Evolutionary conservation across 2,113 vertebrate genomes (phyloP).

Genomic region (Gymnobelideus leadbeateri): DNA sequence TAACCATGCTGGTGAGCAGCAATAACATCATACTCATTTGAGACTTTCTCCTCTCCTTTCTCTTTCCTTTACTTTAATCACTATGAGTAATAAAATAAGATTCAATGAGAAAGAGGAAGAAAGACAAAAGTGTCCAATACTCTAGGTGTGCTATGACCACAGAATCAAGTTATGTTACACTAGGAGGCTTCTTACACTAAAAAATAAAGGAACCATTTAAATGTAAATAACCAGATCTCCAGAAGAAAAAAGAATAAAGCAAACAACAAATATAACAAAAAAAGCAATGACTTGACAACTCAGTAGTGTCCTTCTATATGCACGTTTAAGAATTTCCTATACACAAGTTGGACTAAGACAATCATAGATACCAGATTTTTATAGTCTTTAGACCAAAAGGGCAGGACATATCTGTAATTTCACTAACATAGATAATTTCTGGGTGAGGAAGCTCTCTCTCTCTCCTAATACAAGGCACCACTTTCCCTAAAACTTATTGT

Average conservation of each 20-base stretch:
- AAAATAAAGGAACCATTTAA: not conserved
- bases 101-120: not conserved
- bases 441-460: not conserved
- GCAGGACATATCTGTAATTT: not conserved
- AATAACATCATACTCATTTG: not conserved
- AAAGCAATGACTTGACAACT: not conserved
- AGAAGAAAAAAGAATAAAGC: not conserved
- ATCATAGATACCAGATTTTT: not conserved
- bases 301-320: not conserved
- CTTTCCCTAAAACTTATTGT: not conserved
- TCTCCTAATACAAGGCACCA: not conserved
- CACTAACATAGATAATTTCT: not conserved
- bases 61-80: not conserved
- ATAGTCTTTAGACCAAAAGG: not conserved
- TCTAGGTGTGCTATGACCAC: not conserved
- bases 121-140: not conserved
- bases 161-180: not conserved
- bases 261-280: not conserved
- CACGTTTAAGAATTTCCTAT: not conserved
- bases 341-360: not conserved
- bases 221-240: not conserved
- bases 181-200: not conserved
- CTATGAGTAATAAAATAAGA: not conserved
- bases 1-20: not conserved
- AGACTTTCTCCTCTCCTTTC: not conserved